These are phyloP conservation scores for Halictus rubicundus DNA, from an alignment of 1,140 invertebrate genomes.

Conservation along the genomic window DNA sequence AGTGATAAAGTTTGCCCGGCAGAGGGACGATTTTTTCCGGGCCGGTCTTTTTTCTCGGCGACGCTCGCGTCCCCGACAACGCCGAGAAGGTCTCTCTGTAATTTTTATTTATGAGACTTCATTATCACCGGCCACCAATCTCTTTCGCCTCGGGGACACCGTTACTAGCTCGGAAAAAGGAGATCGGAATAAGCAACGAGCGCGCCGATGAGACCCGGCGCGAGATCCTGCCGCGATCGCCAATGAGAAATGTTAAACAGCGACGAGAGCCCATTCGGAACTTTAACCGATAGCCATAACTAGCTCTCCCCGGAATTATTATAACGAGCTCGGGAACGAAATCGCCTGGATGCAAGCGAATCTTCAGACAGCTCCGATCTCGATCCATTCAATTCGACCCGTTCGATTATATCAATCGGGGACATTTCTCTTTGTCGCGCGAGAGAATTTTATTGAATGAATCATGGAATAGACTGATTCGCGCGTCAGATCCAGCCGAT, in stretches of 20 bases:
- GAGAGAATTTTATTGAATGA: too few relatives aligned
- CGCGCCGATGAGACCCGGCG: not conserved
- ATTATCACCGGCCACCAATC: constrained; percentile 63
- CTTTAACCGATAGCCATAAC: constrained; percentile 4
- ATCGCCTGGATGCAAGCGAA: not conserved
- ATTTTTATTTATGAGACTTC: constrained; percentile 68
- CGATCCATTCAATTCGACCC: not conserved
- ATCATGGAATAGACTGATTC: too few relatives aligned
- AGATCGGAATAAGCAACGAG: constrained; percentile 20
- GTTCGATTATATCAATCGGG: too few relatives aligned
- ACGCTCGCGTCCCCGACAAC: not conserved
- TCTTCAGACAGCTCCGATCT: not conserved
- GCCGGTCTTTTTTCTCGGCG: constrained; percentile 15
- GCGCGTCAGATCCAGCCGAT: too few relatives aligned
- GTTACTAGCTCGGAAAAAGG: not conserved
- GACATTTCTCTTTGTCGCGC: too few relatives aligned
- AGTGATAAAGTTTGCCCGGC: constrained; percentile 67
- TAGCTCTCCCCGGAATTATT: not conserved
- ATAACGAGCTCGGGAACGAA: not conserved
- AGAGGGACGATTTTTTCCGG: constrained; percentile 56
- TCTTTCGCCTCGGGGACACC: constrained; percentile 24
- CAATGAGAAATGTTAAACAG: constrained; percentile 38
- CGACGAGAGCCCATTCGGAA: not conserved
- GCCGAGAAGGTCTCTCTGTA: constrained; percentile 29
- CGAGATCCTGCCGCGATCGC: not conserved